Evolutionary conservation across 2,113 vertebrate species (phyloP).

Genomic region (Archilochus colubris): DNA sequence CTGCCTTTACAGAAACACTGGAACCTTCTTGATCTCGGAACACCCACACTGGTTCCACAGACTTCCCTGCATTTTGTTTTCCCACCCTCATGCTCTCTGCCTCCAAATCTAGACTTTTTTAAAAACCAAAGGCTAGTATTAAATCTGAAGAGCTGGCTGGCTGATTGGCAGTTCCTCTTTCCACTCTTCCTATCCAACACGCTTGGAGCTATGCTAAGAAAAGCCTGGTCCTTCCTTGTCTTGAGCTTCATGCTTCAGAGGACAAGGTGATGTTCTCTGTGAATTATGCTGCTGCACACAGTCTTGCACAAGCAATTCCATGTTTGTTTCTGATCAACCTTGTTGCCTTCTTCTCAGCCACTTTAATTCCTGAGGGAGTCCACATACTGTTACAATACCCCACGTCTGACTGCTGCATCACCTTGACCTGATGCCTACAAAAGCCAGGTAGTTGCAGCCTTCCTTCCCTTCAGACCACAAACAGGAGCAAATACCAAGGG

Average conservation of each 20-base stretch:
- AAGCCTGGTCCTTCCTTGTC: not conserved
- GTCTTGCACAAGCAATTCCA: not conserved
- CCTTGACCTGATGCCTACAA: not conserved
- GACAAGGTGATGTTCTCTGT: not conserved
- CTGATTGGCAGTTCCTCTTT: not conserved
- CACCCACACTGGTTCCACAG: accelerated
- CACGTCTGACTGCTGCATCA: not conserved
- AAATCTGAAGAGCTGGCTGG: not conserved
- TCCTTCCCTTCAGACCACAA: not conserved
- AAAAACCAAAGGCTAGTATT: not conserved
- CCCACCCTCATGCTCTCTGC: not conserved
- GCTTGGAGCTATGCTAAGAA: not conserved
- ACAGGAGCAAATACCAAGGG: not conserved
- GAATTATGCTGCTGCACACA: not conserved
- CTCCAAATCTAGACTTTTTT: not conserved
- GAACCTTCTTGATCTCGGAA: accelerated
- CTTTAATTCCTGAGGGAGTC: not conserved
- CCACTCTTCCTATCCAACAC: not conserved
- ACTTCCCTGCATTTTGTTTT: not conserved
- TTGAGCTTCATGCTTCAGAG: not conserved
- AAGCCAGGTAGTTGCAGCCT: not conserved
- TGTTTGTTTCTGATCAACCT: not conserved
- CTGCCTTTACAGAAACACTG: not conserved
- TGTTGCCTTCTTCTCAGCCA: not conserved
- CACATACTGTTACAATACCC: not conserved